A percentile compares a stretch with the other conserved stretches of the same genome.
These are phyloP conservation scores for Fulmarus glacialis DNA, from an alignment of 2,113 vertebrate genomes.

Conservation along the genomic window DNA sequence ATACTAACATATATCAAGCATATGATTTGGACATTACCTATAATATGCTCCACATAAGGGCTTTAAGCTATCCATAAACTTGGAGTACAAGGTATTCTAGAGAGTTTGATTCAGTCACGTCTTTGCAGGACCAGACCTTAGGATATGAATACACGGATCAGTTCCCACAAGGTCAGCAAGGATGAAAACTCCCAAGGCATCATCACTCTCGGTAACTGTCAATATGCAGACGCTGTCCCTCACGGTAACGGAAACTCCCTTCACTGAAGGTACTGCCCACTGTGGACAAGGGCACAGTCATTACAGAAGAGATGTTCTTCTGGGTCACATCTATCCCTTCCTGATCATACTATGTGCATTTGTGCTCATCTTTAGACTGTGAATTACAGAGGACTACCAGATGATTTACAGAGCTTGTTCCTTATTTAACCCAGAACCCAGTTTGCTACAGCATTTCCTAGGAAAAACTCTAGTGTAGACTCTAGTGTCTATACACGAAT, in stretches of 20 bases:
- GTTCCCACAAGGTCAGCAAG: not conserved
- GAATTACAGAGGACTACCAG: not conserved
- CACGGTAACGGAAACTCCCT: not conserved
- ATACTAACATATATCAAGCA: not conserved
- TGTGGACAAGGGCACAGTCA: not conserved
- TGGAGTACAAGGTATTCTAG: not conserved
- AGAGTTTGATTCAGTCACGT: not conserved
- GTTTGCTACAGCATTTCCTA: not conserved
- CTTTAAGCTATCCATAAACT: not conserved
- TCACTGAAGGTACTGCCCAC: not conserved
- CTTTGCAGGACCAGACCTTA: not conserved
- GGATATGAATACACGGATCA: not conserved
- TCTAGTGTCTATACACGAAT: not conserved
- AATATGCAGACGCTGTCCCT: rapidly evolving
- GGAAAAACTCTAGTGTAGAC: not conserved
- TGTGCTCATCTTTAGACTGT: not conserved
- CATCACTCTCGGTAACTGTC: not conserved
- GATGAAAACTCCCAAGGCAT: not conserved
- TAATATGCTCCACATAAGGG: not conserved
- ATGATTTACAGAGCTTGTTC: not conserved
- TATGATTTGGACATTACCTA: not conserved
- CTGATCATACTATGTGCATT: not conserved
- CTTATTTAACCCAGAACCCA: not conserved
- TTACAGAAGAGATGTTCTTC: not conserved
- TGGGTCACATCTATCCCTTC: not conserved